These are phyloP conservation scores for Lordiphosa clarofinis DNA, from an alignment of 1,140 invertebrate genomes.

Conservation along the genomic window DNA sequence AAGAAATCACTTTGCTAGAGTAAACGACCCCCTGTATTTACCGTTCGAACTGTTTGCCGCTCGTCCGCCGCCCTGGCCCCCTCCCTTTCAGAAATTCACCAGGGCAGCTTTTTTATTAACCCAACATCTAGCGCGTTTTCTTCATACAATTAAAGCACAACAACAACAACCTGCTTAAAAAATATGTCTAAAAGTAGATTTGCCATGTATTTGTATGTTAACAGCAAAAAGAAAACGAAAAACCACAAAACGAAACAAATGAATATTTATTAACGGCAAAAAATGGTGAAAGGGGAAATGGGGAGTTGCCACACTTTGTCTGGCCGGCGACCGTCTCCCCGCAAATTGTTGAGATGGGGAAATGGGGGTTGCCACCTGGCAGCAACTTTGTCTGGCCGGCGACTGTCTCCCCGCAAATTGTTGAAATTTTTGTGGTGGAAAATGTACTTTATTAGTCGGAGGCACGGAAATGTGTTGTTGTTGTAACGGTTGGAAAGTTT, in stretches of 20 bases:
- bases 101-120: slow-evolving; percentile 22
- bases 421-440: too few relatives aligned
- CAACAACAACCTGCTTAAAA: too few relatives aligned
- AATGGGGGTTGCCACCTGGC: too few relatives aligned
- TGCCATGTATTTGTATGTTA: slow-evolving; percentile 77
- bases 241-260: slow-evolving; percentile 35
- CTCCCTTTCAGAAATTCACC: slow-evolving; percentile 11
- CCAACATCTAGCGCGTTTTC: slow-evolving; percentile 32
- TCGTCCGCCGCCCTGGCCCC: slow-evolving; percentile 37
- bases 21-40: slow-evolving; percentile 68
- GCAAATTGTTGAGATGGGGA: too few relatives aligned
- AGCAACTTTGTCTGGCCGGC: too few relatives aligned
- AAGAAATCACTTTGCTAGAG: slow-evolving; percentile 90
- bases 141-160: slow-evolving; percentile 34
- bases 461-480: too few relatives aligned
- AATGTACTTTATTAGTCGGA: too few relatives aligned
- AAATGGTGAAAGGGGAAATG: too few relatives aligned
- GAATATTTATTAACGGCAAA: neutral
- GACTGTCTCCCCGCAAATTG: too few relatives aligned
- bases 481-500: too few relatives aligned
- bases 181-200: slow-evolving; percentile 67
- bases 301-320: too few relatives aligned
- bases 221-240: slow-evolving; percentile 77
- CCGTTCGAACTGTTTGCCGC: slow-evolving; percentile 24
- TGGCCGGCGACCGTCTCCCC: too few relatives aligned